Conservation (phyloP, 2,113 vertebrate genomes). For the Danio rerio region DNA sequence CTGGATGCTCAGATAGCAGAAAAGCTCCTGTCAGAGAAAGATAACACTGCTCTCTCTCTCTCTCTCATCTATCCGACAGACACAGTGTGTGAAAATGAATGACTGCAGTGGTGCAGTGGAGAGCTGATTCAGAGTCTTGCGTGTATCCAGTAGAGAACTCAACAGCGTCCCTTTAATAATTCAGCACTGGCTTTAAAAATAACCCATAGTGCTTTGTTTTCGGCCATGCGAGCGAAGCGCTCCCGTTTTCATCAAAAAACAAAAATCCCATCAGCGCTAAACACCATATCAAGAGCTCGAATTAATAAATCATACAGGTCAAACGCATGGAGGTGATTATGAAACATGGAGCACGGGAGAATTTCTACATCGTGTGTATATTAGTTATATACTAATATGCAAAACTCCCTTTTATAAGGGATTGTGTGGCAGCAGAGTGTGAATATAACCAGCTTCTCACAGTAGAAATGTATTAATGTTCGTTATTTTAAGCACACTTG, state of each 20-base stretch:
- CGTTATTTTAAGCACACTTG: no score
- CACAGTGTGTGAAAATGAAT: background rate
- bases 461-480: no score
- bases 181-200: conserved; percentile 22
- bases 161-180: conserved; percentile 29
- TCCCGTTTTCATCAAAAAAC: background rate
- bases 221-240: conserved; percentile 1
- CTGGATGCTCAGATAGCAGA: conserved; percentile 26
- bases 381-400: no score
- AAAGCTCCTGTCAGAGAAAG: conserved; percentile 3
- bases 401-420: no score
- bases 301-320: conserved; percentile 14
- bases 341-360: background rate
- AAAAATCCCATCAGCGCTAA: conserved; percentile 19
- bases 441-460: no score
- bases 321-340: background rate
- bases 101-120: background rate
- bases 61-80: conserved; percentile 7
- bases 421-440: no score
- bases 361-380: no score
- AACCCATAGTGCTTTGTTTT: conserved; percentile 18
- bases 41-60: conserved; percentile 8
- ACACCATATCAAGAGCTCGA: conserved; percentile 8
- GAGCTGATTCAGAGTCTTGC: background rate
- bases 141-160: conserved; percentile 21